phyloP scores from a whole-genome alignment of 2,888 invertebrate species.

The Seira musarum region DNA sequence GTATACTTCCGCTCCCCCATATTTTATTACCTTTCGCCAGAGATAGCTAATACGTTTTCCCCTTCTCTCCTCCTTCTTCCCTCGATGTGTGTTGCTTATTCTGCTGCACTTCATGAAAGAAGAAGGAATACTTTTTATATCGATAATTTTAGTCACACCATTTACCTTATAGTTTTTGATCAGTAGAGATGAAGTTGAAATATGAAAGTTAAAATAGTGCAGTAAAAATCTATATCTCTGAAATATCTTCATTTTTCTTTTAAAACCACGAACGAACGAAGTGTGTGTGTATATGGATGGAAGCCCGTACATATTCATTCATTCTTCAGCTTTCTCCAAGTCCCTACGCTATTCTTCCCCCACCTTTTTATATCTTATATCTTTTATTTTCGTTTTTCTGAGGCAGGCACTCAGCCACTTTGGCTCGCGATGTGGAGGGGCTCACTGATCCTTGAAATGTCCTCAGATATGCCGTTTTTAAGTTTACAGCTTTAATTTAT shows the following conservation, averaged over 20 bases:
- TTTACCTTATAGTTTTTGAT: slow-evolving; percentile 17
- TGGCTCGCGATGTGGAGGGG: slow-evolving; percentile 52
- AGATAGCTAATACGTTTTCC: slow-evolving; percentile 37
- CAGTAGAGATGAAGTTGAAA: slow-evolving; percentile 14
- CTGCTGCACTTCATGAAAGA: slow-evolving; percentile 33
- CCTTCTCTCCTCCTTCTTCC: slow-evolving; percentile 29
- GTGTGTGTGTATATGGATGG: not conserved
- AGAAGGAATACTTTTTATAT: slow-evolving; percentile 39
- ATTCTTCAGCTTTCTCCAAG: not conserved
- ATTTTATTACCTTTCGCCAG: slow-evolving; percentile 17
- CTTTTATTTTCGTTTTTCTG: slow-evolving; percentile 30
- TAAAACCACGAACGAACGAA: not conserved
- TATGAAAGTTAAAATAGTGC: slow-evolving; percentile 17
- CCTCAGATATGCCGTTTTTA: slow-evolving; percentile 61
- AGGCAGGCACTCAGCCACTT: slow-evolving; percentile 30
- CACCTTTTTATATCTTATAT: slow-evolving; percentile 43
- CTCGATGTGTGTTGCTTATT: not conserved
- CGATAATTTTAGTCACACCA: slow-evolving; percentile 30
- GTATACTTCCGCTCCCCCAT: slow-evolving; percentile 27
- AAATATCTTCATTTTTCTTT: slow-evolving; percentile 14
- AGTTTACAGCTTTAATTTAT: slow-evolving; percentile 62
- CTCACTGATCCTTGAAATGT: slow-evolving; percentile 61
- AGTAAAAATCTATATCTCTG: slow-evolving; percentile 14
- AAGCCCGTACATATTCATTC: not conserved
- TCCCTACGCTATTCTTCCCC: slow-evolving; percentile 43